Conservation (phyloP, 2,797 vertebrate genomes). For the Saxicola maurus region DNA sequence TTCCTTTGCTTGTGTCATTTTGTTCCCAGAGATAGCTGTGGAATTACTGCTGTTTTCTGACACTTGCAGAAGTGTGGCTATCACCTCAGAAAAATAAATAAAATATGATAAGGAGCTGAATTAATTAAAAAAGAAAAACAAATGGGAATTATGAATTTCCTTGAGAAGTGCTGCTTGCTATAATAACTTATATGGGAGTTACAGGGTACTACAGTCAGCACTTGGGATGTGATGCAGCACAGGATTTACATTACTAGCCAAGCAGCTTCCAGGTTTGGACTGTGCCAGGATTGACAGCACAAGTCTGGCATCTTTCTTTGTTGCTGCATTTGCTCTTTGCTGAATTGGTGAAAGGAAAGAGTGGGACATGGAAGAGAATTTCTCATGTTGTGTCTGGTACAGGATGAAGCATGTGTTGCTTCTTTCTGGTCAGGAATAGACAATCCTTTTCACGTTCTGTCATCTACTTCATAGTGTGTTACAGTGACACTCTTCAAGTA, state of each 20-base stretch:
- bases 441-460: background rate
- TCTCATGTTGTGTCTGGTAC: background rate
- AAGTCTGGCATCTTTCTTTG: background rate
- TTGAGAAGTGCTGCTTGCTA: background rate
- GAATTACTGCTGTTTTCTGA: background rate
- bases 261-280: background rate
- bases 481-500: background rate
- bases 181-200: fast-evolving
- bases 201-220: background rate
- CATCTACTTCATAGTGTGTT: background rate
- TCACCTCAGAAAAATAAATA: background rate
- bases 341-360: background rate
- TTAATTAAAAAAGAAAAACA: slow-evolving; percentile 4
- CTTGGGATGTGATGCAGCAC: background rate
- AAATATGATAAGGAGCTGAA: background rate
- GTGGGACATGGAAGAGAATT: background rate
- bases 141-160: background rate
- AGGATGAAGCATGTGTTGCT: background rate
- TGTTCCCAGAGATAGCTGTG: background rate
- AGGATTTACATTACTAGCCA: background rate
- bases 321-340: background rate
- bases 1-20: background rate
- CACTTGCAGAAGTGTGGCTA: background rate
- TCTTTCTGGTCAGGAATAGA: background rate
- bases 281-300: background rate